Conservation (phyloP, 2,797 vertebrate species). For the Intellagama lesueurii region DNA sequence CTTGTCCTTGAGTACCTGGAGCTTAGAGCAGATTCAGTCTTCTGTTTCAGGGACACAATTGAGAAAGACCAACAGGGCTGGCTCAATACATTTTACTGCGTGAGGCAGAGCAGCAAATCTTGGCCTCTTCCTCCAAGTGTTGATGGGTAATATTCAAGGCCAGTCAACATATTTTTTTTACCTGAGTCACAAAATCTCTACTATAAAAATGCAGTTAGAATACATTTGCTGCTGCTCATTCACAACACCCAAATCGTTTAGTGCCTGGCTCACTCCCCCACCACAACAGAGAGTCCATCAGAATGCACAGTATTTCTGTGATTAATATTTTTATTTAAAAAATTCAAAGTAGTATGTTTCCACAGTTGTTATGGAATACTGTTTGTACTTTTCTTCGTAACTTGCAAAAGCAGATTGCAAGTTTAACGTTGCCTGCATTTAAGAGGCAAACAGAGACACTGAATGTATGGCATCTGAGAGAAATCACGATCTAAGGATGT, state of each 20-base stretch:
- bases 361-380: constrained; percentile 34
- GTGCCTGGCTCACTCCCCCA: neutral
- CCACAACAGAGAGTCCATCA: neutral
- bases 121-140: neutral
- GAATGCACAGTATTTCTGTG: neutral
- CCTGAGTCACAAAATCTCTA: neutral
- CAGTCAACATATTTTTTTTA: neutral
- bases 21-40: neutral
- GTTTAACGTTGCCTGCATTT: constrained; percentile 49
- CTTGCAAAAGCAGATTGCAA: constrained; percentile 14
- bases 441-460: constrained; percentile 43
- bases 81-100: neutral
- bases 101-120: neutral
- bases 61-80: neutral
- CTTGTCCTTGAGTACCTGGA: neutral
- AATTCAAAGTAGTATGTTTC: too few species aligned
- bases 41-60: too few species aligned
- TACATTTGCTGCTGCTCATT: neutral
- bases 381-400: constrained; percentile 41
- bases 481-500: constrained; percentile 36
- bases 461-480: constrained; percentile 34
- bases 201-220: too few species aligned
- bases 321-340: neutral
- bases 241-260: neutral
- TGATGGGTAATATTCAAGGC: neutral